Percentiles rank a stretch among this genome's conserved stretches.
Conservation (phyloP, 2,113 vertebrate species). For the Colius striatus region DNA sequence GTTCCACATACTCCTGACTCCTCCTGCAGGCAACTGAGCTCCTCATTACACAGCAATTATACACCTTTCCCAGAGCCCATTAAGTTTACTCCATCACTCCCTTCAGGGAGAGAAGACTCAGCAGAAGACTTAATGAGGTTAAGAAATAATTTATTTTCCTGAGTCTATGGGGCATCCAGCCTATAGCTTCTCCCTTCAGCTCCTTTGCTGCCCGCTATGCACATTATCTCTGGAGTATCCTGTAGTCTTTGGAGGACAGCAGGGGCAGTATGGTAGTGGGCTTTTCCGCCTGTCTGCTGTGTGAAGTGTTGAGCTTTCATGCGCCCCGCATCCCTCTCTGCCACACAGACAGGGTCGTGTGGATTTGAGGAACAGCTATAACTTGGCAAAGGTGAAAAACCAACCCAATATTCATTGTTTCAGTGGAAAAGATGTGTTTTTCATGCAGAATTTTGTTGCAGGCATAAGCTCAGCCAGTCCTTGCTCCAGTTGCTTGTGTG, state of each 20-base stretch:
- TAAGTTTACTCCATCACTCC: not conserved
- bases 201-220: not conserved
- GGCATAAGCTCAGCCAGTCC: not conserved
- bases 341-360: not conserved
- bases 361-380: not conserved
- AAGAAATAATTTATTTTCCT: not conserved
- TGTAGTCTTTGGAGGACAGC: not conserved
- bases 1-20: not conserved
- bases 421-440: not conserved
- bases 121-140: not conserved
- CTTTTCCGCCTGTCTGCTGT: not conserved
- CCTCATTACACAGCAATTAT: not conserved
- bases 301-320: not conserved
- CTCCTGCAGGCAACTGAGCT: constrained; percentile 22
- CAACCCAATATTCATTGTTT: not conserved
- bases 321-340: not conserved
- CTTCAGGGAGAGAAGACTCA: not conserved
- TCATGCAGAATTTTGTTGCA: not conserved
- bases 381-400: not conserved
- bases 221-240: not conserved
- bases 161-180: not conserved
- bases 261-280: not conserved
- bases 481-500: not conserved
- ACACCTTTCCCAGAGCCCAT: not conserved
- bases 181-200: not conserved